phyloP scores from a whole-genome alignment of 2,113 vertebrate species.

The Nestor notabilis region DNA sequence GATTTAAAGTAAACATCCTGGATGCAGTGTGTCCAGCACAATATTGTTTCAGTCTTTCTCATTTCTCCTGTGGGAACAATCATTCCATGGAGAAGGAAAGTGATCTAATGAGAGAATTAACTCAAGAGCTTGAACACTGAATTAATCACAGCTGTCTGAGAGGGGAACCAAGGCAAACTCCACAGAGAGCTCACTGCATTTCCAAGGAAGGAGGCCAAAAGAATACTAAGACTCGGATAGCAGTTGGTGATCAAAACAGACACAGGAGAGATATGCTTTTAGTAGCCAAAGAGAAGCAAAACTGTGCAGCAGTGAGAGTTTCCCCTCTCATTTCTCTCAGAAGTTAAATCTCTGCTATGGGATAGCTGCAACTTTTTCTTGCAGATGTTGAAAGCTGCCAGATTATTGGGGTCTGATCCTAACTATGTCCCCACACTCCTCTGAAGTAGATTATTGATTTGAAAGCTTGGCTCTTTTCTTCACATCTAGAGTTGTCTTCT shows the following conservation, averaged over 20 bases:
- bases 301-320: not conserved
- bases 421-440: not conserved
- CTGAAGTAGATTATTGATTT: not conserved
- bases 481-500: not conserved
- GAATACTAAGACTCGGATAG: not conserved
- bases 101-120: constrained; percentile 69
- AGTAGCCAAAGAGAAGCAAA: not conserved
- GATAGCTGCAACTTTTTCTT: not conserved
- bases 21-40: constrained; percentile 24
- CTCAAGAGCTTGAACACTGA: constrained; percentile 49
- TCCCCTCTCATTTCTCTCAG: not conserved
- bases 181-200: constrained; percentile 45
- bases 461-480: not conserved
- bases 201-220: constrained; percentile 35
- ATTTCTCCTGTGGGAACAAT: constrained; percentile 59
- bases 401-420: not conserved
- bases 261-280: not conserved
- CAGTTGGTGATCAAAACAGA: constrained; percentile 14
- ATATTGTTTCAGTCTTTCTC: constrained; percentile 48
- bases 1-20: constrained; percentile 66
- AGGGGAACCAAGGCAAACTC: constrained; percentile 49
- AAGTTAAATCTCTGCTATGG: not conserved
- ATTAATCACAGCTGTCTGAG: constrained; percentile 68
- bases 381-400: not conserved
- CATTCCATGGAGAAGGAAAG: constrained; percentile 64